These are phyloP conservation scores for Caenorhabditis tropicalis DNA, from an alignment of 1,140 invertebrate species.

Conservation along the genomic window DNA sequence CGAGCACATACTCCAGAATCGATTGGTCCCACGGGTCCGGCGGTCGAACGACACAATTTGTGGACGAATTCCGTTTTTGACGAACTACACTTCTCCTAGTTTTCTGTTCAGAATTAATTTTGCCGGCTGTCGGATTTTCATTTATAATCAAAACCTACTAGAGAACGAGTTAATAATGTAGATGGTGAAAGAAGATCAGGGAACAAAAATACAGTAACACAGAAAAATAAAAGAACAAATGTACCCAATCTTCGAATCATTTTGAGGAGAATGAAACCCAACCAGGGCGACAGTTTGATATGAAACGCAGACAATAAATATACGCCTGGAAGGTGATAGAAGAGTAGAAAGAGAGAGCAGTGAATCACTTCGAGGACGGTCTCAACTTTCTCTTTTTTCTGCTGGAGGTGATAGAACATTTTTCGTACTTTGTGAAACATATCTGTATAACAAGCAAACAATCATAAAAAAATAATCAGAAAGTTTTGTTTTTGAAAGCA, in stretches of 20 bases:
- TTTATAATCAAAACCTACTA: neutral
- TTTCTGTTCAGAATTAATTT: neutral
- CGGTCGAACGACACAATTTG: slow-evolving; percentile 17
- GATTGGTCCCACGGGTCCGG: slow-evolving; percentile 29
- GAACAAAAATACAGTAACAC: neutral
- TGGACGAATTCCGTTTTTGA: neutral
- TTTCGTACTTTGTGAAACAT: slow-evolving; percentile 27
- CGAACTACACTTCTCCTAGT: neutral
- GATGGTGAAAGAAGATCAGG: neutral
- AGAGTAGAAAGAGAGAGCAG: neutral
- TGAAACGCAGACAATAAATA: slow-evolving; percentile 26
- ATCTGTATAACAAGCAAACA: neutral
- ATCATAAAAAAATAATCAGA: neutral
- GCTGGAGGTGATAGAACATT: neutral
- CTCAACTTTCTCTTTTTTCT: neutral
- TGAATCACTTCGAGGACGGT: slow-evolving; percentile 1
- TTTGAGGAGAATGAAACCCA: neutral
- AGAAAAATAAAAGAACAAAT: neutral
- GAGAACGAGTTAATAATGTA: neutral
- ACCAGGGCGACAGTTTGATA: neutral
- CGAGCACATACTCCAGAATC: slow-evolving; percentile 15
- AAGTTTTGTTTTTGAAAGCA: neutral
- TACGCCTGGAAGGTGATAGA: neutral
- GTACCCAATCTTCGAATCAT: neutral
- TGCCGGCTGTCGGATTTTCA: too few species aligned